Evolutionary conservation across 2,113 vertebrate species (phyloP), one percentile per base, ranked within the genome.

Genomic region (Pangasianodon hypophthalmus): DNA sequence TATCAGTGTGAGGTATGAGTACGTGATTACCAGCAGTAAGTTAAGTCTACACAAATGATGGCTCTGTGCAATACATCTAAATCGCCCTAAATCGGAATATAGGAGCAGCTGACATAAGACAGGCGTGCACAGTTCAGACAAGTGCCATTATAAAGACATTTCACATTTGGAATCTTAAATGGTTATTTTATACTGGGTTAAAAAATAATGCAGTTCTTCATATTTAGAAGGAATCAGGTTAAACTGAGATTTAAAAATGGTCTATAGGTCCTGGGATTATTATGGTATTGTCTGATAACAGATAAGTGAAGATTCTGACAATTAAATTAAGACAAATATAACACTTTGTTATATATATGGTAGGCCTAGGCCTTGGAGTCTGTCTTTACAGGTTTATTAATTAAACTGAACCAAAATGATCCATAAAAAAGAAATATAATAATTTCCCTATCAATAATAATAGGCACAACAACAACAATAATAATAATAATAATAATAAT

Each of bases 401-500:
- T 41, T 41, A 13, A 58, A 58, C 18, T 5, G 37, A 46, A 21
- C 16, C 2, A 21, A 54, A 32, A 82, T 54, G 11, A 90, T 85
- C n/a, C 75, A 75, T 1, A 75, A 3, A 41, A 69, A 75, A 21
- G 7, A 44, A 44, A 26, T 11, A 2, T 4, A 46, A 21, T 46
- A 11, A 46, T 75, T 73, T 41, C 0, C 2, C 37, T 21, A 46
- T 21, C 1, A 24, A 46, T 4, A 46, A 44, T 4, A 41, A 71
- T 1, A 71, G 4, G n/a, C 4, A 62, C 60, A 82, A 82, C 50
- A 73, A 90, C 77, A 88, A 86, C 79, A 91, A 89, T 90, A 64
- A 92, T 75, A 90, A 89, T 84, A 44, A 46, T 87, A 58, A 77
- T 60, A 62, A 87, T 58, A 79, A 79, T 80, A 32, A 50, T 50